Percentiles rank a stretch among this genome's conserved stretches.
These are phyloP conservation scores for Erinaceus europaeus DNA, from an alignment of 2,113 vertebrate genomes.

Conservation along the genomic window DNA sequence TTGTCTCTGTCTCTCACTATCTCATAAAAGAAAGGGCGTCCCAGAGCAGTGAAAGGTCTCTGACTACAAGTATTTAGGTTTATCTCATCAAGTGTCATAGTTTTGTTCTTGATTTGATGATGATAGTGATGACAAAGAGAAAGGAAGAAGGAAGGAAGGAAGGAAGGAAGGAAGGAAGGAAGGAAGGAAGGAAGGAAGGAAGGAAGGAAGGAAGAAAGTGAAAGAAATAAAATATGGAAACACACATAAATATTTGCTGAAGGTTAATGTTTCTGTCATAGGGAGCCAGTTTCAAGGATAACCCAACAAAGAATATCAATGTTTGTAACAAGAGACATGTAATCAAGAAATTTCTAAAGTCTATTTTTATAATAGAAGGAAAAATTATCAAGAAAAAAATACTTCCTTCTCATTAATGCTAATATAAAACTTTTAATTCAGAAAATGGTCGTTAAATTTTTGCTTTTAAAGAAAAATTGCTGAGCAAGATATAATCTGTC, in stretches of 20 bases:
- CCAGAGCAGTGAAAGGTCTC: too few species aligned
- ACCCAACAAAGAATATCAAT: not conserved
- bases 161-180: too few species aligned
- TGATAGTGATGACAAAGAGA: too few species aligned
- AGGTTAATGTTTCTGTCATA: not conserved
- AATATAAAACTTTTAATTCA: conserved; percentile 25
- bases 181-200: too few species aligned
- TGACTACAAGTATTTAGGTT: not conserved
- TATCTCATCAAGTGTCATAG: not conserved
- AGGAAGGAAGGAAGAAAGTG: too few species aligned
- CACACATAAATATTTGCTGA: not conserved
- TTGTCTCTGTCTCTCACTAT: too few species aligned
- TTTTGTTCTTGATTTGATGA: not conserved
- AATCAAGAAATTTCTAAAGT: not conserved
- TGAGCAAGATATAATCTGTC: not conserved
- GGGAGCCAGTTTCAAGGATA: conserved; percentile 3
- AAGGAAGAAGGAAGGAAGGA: too few species aligned
- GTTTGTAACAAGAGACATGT: not conserved
- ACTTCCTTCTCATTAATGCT: not conserved
- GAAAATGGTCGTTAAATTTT: conserved; percentile 22
- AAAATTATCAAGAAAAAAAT: not conserved
- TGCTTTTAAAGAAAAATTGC: conserved; percentile 40
- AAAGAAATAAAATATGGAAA: too few species aligned
- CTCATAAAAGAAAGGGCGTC: too few species aligned
- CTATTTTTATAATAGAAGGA: conserved; percentile 16